Conservation (phyloP, 1,140 invertebrate species). For the Planococcus citri region DNA sequence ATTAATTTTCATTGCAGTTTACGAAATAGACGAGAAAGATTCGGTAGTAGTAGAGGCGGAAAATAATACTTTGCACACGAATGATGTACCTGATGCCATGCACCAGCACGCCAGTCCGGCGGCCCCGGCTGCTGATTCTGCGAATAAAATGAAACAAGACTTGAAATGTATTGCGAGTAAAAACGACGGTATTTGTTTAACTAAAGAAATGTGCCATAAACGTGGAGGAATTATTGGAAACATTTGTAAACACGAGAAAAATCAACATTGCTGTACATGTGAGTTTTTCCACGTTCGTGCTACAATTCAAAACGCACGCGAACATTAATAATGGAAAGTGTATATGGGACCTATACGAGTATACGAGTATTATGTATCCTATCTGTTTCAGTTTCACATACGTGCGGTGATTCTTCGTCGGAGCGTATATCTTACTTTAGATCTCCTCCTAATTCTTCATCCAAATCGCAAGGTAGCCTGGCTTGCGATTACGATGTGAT, state of each 20-base stretch:
- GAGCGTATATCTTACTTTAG: constrained; percentile 31
- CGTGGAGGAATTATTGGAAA: constrained; percentile 10
- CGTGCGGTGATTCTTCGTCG: constrained; percentile 31
- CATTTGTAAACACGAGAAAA: constrained; percentile 10
- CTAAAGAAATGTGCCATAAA: constrained; percentile 12
- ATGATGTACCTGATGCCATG: not conserved
- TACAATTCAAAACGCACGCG: not conserved
- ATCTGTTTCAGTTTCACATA: constrained; percentile 29
- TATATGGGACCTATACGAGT: too few relatives aligned
- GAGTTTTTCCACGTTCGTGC: not conserved
- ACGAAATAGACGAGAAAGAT: constrained; percentile 11
- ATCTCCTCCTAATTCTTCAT: constrained; percentile 31
- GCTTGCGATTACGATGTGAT: constrained; percentile 34
- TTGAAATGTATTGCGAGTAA: not conserved
- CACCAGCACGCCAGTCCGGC: not conserved
- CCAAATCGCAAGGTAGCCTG: constrained; percentile 31
- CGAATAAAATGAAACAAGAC: not conserved
- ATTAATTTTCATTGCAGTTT: constrained; percentile 5
- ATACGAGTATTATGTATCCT: too few relatives aligned
- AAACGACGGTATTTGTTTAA: constrained; percentile 16
- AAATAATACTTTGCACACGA: not conserved
- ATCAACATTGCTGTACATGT: constrained; percentile 16
- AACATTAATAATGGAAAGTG: not conserved
- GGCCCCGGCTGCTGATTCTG: too few relatives aligned
- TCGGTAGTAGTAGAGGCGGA: not conserved